phyloP scores from a whole-genome alignment of 2,888 invertebrate species.

The Drosophila neotestacea region DNA sequence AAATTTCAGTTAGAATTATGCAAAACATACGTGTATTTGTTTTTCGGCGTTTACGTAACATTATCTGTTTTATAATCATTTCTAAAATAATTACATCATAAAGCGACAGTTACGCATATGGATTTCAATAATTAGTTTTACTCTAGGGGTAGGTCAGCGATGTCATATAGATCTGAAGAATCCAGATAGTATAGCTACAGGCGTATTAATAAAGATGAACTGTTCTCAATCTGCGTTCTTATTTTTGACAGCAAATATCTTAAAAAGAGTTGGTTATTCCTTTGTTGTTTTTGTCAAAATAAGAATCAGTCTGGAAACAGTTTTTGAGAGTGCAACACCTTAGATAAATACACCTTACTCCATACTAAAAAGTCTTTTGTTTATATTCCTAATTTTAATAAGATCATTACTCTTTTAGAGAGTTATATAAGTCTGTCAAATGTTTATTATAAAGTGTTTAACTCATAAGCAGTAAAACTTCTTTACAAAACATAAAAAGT shows the following conservation, averaged over 20 bases:
- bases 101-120: constrained; percentile 26
- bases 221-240: too few species aligned
- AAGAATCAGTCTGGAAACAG: too few species aligned
- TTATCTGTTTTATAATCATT: constrained; percentile 18
- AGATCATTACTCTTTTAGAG: not conserved
- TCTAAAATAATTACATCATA: constrained; percentile 44
- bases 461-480: not conserved
- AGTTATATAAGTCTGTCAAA: too few species aligned
- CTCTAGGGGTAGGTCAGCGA: constrained; percentile 41
- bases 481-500: not conserved
- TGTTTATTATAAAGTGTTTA: not conserved
- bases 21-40: not conserved
- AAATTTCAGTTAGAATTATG: constrained; percentile 31
- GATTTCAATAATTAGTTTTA: not conserved
- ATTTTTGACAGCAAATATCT: too few species aligned
- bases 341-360: too few species aligned
- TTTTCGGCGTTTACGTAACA: constrained; percentile 45
- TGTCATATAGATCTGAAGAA: not conserved
- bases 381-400: not conserved
- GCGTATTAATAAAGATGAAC: too few species aligned
- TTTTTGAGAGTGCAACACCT: too few species aligned
- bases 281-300: too few species aligned
- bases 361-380: not conserved
- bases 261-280: too few species aligned
- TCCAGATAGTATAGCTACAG: too few species aligned